A percentile compares a stretch with the other conserved stretches of the same genome.
phyloP scores from a whole-genome alignment of 2,113 vertebrate species.

The Bufo bufo region DNA sequence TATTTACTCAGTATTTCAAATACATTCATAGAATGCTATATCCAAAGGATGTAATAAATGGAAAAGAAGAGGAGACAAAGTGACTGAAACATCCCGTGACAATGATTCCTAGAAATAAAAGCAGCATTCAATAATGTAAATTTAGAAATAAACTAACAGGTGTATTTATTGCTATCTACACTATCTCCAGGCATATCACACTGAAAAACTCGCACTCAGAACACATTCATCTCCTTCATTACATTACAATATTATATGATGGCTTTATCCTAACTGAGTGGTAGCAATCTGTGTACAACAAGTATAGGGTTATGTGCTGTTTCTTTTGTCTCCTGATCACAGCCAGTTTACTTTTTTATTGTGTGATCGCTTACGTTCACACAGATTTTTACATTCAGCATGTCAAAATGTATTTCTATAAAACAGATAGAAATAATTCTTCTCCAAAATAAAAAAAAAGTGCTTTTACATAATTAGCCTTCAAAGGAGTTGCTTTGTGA shows the following conservation, averaged over 20 bases:
- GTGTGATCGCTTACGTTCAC: not conserved
- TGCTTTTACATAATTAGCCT: not conserved
- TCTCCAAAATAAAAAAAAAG: not conserved
- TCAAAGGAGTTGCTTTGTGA: not conserved
- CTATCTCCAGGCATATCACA: not conserved
- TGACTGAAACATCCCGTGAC: constrained; percentile 12
- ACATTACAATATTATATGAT: not conserved
- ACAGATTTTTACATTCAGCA: not conserved
- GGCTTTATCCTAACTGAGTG: not conserved
- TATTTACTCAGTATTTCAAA: constrained; percentile 33
- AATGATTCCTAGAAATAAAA: constrained; percentile 6
- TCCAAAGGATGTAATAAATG: constrained; percentile 29
- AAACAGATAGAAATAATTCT: not conserved
- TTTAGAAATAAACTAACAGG: constrained; percentile 17
- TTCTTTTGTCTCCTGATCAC: not conserved
- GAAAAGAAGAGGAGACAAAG: constrained; percentile 5
- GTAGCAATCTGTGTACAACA: not conserved
- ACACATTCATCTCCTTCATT: not conserved
- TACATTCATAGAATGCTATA: constrained; percentile 22
- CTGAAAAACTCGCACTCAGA: not conserved
- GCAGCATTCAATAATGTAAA: not conserved
- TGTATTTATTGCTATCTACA: not conserved
- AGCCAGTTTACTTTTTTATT: not conserved
- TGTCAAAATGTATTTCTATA: not conserved
- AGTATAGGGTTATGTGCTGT: not conserved